Conservation (phyloP, 1,140 invertebrate genomes). For the Campoletis sonorensis region DNA sequence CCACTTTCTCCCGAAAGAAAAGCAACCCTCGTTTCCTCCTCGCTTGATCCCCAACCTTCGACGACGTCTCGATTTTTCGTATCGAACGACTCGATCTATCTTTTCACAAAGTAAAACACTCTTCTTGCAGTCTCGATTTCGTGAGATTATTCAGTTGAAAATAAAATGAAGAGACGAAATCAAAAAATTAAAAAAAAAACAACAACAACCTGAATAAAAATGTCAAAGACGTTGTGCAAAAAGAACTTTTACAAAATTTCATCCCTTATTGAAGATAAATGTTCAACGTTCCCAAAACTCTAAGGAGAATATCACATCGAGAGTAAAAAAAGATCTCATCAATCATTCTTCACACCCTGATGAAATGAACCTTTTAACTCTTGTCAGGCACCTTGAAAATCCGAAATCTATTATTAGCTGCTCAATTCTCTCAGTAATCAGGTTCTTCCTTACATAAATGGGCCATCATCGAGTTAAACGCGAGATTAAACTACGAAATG, state of each 20-base stretch:
- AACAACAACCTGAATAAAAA: neutral
- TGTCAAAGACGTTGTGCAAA: too few species aligned
- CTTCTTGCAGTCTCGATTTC: slow-evolving; percentile 44
- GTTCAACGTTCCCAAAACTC: too few species aligned
- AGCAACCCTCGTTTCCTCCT: slow-evolving; percentile 35
- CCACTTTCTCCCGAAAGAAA: slow-evolving; percentile 54
- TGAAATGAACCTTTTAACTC: neutral
- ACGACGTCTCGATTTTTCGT: slow-evolving; percentile 40
- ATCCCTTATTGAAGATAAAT: too few species aligned
- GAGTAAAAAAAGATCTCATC: neutral
- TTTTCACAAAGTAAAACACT: neutral
- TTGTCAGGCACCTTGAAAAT: too few species aligned
- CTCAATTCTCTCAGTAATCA: too few species aligned
- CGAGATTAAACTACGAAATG: neutral
- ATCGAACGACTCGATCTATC: too few species aligned
- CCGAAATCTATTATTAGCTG: too few species aligned
- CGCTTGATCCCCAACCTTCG: slow-evolving; percentile 35
- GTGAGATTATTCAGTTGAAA: too few species aligned
- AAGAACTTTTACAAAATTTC: too few species aligned
- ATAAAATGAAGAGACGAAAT: too few species aligned
- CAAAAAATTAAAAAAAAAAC: too few species aligned
- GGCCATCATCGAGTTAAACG: neutral
- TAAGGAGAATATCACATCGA: neutral
- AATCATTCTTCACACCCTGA: neutral
- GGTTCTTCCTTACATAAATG: neutral